A percentile compares a stretch with the other conserved stretches of the same genome.
These are phyloP conservation scores for Diabrotica balteata DNA, from an alignment of 2,888 invertebrate species.

Conservation along the genomic window DNA sequence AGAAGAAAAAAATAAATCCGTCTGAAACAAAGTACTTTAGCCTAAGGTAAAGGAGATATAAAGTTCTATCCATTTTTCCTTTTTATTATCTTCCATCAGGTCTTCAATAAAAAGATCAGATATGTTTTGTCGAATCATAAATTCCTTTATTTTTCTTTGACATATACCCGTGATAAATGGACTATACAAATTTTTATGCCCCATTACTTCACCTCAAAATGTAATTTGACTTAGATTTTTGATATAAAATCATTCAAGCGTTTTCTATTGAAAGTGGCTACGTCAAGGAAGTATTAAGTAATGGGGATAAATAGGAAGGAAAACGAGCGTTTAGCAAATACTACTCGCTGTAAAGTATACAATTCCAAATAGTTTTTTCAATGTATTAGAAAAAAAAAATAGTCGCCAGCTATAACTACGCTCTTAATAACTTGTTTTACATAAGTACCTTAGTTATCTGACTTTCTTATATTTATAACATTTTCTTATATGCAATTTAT, in stretches of 20 bases:
- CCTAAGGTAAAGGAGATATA: too few species aligned
- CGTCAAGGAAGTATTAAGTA: neutral
- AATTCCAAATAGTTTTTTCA: too few species aligned
- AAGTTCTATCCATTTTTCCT: neutral
- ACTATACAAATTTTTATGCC: constrained; percentile 1
- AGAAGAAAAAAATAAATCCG: too few species aligned
- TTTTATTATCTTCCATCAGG: neutral
- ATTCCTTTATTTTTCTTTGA: constrained; percentile 1
- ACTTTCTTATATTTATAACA: too few species aligned
- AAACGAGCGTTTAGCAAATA: too few species aligned
- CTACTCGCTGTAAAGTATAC: too few species aligned
- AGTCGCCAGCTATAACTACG: too few species aligned
- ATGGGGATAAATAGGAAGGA: neutral
- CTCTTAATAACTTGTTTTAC: too few species aligned
- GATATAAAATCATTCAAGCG: neutral
- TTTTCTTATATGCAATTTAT: too few species aligned
- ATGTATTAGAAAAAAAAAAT: too few species aligned
- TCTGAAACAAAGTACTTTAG: too few species aligned
- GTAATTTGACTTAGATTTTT: neutral
- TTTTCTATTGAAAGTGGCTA: neutral
- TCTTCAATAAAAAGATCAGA: neutral
- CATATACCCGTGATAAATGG: neutral
- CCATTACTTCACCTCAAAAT: constrained; percentile 2
- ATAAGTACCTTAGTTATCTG: too few species aligned
- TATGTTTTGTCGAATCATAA: constrained; percentile 2